Base-by-base conservation (phyloP, 1,140 invertebrate genomes). In the Drosophila lacteicornis region DNA sequence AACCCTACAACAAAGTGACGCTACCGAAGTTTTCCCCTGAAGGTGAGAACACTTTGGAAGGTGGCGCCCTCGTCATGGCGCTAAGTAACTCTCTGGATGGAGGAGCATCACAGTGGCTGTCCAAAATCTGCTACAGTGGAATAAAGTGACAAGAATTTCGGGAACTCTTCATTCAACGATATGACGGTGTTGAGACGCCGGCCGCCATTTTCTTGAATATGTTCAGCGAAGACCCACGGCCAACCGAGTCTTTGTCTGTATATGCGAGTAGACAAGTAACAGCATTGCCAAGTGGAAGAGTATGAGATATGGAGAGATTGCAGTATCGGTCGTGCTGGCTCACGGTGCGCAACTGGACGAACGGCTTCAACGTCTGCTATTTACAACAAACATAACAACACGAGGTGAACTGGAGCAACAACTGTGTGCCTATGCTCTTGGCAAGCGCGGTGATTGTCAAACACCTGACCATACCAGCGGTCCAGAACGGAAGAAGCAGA, bases 391-490 rank as follows among this genome's bases (percentile, higher is more conserved):
- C 25, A 50, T 50, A 27, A 50, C 22, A 50, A 50, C 47, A 15
- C 47, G 57, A 60, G 55, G 49, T 13, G 51, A 75, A 47, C 49
- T 75, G 30, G 49, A 75, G 43, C 56, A 55, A 43, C 63, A 75
- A 50, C 38, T 62, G 22, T 53, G 46, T 27, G 58, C 65, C 19
- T 75, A 55, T 61, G 40, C 63, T 11, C 63, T 56, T 58, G 49
- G 60, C 17, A 69, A 69, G 45, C 49, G 53, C 38, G 61, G n/a
- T 38, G 57, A 62, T 25, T 33, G 4, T 4, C 9, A 17, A 5
- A 40, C 50, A 30, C 22, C 58, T 47, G 66, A 68, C 30, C 12
- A 43, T 22, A 42, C 19, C 19, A 56, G 51, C 56, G 53, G 2
- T n/a, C 42, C 51, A 3, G 42, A 55, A 1, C 50, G n/a, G 19